Percentiles rank a stretch among this genome's conserved stretches.
Evolutionary conservation across 2,113 vertebrate species (phyloP).

Genomic region (Callithrix jacchus): DNA sequence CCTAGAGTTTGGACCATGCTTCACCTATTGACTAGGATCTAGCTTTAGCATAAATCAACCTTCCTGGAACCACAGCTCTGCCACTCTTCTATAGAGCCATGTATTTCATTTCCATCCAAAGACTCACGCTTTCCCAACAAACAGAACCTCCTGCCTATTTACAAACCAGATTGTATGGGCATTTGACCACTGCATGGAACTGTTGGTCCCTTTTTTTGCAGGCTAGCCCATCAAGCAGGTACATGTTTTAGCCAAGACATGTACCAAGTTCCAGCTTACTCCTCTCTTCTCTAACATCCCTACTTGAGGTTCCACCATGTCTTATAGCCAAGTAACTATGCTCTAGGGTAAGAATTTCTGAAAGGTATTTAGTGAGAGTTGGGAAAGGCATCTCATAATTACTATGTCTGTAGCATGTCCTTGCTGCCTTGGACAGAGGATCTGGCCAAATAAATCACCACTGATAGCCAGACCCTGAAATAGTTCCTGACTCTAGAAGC

Average conservation of each 20-base stretch:
- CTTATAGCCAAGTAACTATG: constrained; percentile 25
- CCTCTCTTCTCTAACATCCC: background rate
- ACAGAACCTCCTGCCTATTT: background rate
- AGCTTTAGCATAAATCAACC: background rate
- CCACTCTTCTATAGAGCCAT: background rate
- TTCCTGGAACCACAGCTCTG: constrained; percentile 16
- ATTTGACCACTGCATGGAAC: background rate
- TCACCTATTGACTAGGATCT: background rate
- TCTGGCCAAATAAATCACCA: background rate
- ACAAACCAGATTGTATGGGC: background rate
- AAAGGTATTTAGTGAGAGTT: background rate
- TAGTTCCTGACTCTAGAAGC: background rate
- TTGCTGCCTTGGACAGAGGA: background rate
- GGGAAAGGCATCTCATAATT: background rate
- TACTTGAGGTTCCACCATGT: background rate
- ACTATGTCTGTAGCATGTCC: background rate
- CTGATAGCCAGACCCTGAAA: background rate
- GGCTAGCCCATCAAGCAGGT: background rate
- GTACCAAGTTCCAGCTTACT: background rate
- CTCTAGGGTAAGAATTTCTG: constrained; percentile 8
- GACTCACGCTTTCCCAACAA: background rate
- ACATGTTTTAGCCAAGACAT: background rate
- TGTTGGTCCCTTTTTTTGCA: background rate
- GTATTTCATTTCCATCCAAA: background rate
- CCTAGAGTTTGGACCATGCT: background rate